Conservation (phyloP, 2,113 vertebrate genomes). For the Copsychus sechellarum region DNA sequence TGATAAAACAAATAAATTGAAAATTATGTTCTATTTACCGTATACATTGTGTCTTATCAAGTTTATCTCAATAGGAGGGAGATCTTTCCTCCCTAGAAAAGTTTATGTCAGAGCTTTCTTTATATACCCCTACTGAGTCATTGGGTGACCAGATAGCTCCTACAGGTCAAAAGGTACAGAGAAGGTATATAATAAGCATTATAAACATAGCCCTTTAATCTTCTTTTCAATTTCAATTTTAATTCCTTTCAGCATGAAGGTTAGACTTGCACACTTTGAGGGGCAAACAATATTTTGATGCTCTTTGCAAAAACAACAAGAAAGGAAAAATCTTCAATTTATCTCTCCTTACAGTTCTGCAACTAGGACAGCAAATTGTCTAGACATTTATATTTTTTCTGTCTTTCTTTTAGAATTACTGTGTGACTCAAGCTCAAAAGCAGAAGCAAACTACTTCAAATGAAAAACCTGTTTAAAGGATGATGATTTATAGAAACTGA, state of each 20-base stretch:
- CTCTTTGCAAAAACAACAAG: neutral
- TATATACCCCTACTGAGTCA: neutral
- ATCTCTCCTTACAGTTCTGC: neutral
- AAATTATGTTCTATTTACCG: rapidly evolving
- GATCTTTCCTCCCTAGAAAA: neutral
- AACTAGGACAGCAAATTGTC: neutral
- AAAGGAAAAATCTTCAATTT: neutral
- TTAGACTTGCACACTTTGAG: neutral
- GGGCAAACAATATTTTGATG: neutral
- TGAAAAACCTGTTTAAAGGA: neutral
- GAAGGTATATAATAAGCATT: neutral
- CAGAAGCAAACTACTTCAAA: neutral
- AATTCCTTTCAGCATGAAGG: neutral
- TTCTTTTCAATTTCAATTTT: neutral
- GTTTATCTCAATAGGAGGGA: neutral
- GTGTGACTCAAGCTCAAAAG: neutral
- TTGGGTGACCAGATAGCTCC: neutral
- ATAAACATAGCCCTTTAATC: neutral
- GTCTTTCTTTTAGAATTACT: neutral
- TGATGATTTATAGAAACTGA: neutral
- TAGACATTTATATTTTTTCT: neutral
- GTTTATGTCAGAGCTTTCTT: neutral
- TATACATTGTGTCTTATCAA: neutral
- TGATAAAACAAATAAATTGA: neutral
- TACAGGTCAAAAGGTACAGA: neutral